Conservation (phyloP, 2,113 vertebrate genomes). For the Lipophrys pholis region DNA sequence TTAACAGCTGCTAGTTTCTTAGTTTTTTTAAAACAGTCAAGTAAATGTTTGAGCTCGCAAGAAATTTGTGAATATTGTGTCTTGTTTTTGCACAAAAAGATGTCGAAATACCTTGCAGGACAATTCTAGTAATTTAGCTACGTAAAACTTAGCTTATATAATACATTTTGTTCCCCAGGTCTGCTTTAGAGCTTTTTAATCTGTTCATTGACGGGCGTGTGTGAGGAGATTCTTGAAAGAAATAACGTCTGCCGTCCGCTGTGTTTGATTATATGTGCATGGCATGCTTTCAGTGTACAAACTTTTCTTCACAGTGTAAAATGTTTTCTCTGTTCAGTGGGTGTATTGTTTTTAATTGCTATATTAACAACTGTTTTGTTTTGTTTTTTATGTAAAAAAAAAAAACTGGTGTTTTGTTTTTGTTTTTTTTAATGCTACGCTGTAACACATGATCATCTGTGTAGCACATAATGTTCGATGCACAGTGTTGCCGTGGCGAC, state of each 20-base stretch:
- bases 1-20: constrained; percentile 7
- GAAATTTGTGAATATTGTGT: constrained; percentile 4
- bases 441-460: constrained; percentile 54
- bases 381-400: too few relatives aligned
- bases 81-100: neutral
- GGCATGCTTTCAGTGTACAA: constrained; percentile 78
- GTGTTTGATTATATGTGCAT: constrained; percentile 69
- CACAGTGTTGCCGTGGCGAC: constrained; percentile 35
- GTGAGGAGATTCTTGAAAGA: constrained; percentile 7
- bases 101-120: constrained; percentile 14
- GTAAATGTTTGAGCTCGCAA: neutral
- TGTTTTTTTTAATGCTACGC: constrained; percentile 28
- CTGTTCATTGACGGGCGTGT: constrained; percentile 1
- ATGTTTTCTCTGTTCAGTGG: constrained; percentile 55
- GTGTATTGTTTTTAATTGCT: constrained; percentile 65
- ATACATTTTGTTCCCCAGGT: neutral
- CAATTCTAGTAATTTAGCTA: neutral
- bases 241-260: constrained; percentile 41
- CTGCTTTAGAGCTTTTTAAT: constrained; percentile 9
- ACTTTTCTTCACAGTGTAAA: constrained; percentile 63
- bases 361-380: constrained; percentile 49
- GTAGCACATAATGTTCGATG: constrained; percentile 54
- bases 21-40: neutral
- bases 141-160: neutral
- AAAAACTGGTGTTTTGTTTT: neutral